Conservation (phyloP, 1,140 invertebrate genomes). For the Euglossa dilemma region DNA sequence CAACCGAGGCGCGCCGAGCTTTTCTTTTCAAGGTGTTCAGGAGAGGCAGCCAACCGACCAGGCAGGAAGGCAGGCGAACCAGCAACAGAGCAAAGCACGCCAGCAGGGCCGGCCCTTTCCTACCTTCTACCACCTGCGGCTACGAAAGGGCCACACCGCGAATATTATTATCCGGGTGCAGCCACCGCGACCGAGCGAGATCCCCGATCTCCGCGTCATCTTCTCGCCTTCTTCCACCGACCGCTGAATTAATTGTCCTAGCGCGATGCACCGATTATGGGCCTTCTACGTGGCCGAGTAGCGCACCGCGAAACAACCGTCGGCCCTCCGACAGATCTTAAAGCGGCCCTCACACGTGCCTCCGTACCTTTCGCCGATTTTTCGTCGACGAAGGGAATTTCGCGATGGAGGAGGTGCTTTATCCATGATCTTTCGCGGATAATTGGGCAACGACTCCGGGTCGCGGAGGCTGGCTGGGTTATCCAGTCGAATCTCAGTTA, state of each 20-base stretch:
- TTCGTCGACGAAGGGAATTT: no score
- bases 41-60: conserved; percentile 14
- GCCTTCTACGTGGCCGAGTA: neutral
- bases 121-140: conserved; percentile 41
- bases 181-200: conserved; percentile 47
- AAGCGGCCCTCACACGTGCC: neutral
- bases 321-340: neutral
- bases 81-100: neutral
- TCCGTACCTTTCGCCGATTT: no score
- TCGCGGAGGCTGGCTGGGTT: neutral
- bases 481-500: neutral
- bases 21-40: conserved; percentile 48
- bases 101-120: conserved; percentile 12
- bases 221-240: conserved; percentile 27
- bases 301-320: neutral
- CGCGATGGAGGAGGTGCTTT: no score
- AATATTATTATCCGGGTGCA: conserved; percentile 61
- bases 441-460: neutral
- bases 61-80: conserved; percentile 13
- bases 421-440: neutral
- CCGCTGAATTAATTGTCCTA: conserved; percentile 32
- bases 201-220: conserved; percentile 42
- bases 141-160: conserved; percentile 36
- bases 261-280: neutral
- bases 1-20: conserved; percentile 51